A percentile compares a stretch with the other conserved stretches of the same genome.
These are phyloP conservation scores for Avahi laniger DNA, from an alignment of 2,797 vertebrate species.

Conservation along the genomic window DNA sequence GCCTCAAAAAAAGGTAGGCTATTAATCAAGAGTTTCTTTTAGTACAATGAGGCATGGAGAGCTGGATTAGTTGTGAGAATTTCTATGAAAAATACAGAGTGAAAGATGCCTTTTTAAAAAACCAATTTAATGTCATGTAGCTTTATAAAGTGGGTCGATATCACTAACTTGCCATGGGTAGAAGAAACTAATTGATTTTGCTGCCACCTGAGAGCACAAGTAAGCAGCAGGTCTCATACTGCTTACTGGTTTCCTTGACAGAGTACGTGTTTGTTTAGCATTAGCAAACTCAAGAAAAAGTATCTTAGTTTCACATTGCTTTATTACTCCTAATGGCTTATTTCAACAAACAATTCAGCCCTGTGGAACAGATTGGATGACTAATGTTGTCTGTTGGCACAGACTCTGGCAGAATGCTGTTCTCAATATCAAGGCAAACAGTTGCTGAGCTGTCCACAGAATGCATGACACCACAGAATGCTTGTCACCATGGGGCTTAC, in stretches of 20 bases:
- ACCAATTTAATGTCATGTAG: slow-evolving; percentile 57
- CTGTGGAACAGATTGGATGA: slow-evolving; percentile 77
- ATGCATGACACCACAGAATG: not conserved
- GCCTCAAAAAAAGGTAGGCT: not conserved
- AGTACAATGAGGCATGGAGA: not conserved
- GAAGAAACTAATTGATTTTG: slow-evolving; percentile 82
- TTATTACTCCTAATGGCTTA: slow-evolving; percentile 82
- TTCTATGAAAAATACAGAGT: not conserved
- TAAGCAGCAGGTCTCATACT: slow-evolving; percentile 66
- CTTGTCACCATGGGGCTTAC: not conserved
- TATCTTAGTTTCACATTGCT: slow-evolving; percentile 78
- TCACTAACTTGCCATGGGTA: slow-evolving; percentile 77
- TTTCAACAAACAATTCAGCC: slow-evolving; percentile 81
- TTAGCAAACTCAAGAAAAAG: slow-evolving; percentile 80
- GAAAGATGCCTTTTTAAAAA: slow-evolving; percentile 33
- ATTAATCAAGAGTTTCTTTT: slow-evolving; percentile 26
- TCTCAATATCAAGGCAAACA: slow-evolving; percentile 38
- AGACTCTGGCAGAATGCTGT: slow-evolving; percentile 78
- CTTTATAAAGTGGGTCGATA: slow-evolving; percentile 73
- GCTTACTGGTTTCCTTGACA: slow-evolving; percentile 73
- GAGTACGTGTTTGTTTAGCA: slow-evolving; percentile 70
- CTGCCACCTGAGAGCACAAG: slow-evolving; percentile 77
- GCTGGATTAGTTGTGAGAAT: not conserved
- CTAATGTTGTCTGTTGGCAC: slow-evolving; percentile 62
- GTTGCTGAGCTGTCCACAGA: slow-evolving; percentile 24